These are phyloP conservation scores for Drosophila meridionalis DNA, from an alignment of 2,888 invertebrate species.

Conservation along the genomic window DNA sequence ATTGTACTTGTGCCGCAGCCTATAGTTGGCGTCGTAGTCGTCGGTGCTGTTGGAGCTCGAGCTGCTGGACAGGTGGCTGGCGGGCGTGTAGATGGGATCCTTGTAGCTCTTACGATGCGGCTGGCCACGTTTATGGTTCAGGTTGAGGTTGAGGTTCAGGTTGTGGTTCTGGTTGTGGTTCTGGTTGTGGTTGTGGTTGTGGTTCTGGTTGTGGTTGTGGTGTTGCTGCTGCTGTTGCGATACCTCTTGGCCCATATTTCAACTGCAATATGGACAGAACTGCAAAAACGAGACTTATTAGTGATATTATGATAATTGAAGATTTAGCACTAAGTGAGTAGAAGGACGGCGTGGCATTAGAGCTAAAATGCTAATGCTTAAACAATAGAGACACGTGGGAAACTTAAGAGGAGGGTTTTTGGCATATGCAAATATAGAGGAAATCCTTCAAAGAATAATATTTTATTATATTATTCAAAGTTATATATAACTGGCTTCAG, in stretches of 20 bases:
- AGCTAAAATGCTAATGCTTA: not conserved
- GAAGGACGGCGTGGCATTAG: no score
- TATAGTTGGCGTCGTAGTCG: slow-evolving; percentile 74
- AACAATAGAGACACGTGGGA: not conserved
- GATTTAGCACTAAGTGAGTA: not conserved
- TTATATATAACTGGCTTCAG: not conserved
- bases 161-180: slow-evolving; percentile 36
- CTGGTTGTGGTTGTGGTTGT: slow-evolving; percentile 58
- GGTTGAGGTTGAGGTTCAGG: slow-evolving; percentile 47
- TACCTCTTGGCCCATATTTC: slow-evolving; percentile 86
- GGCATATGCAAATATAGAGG: not conserved
- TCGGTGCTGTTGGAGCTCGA: slow-evolving; percentile 66
- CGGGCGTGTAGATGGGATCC: slow-evolving; percentile 68
- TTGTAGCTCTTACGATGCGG: slow-evolving; percentile 48
- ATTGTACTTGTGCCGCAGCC: slow-evolving; percentile 78
- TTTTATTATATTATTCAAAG: no score
- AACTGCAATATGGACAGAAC: slow-evolving; percentile 74
- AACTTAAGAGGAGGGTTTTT: not conserved
- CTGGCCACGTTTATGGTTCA: slow-evolving; percentile 46
- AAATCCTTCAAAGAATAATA: not conserved
- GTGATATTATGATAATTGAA: not conserved
- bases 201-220: slow-evolving; percentile 52
- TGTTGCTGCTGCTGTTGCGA: slow-evolving; percentile 83
- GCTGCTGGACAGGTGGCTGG: slow-evolving; percentile 73
- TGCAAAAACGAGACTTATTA: slow-evolving; percentile 31